Conservation (phyloP, 2,888 invertebrate species). For the Caenorhabditis sp. region DNA sequence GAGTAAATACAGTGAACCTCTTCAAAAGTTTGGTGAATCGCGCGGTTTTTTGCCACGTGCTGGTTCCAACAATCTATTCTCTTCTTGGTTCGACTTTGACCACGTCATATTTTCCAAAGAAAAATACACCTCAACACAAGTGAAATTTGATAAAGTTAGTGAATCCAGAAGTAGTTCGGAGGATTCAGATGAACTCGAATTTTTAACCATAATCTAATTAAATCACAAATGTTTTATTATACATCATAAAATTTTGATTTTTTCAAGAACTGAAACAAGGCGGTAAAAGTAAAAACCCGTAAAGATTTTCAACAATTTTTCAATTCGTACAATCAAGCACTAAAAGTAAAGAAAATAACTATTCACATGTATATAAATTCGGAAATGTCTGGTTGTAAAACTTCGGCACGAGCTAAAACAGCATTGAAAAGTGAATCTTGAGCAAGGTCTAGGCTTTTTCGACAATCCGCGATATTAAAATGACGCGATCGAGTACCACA, state of each 20-base stretch:
- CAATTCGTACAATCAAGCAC: too few relatives aligned
- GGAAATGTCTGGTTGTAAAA: constrained; percentile 56
- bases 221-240: neutral
- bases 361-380: constrained; percentile 57
- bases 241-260: neutral
- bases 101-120: constrained; percentile 30
- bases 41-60: constrained; percentile 26
- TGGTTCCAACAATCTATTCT: constrained; percentile 29
- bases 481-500: constrained; percentile 39
- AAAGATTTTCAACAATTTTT: too few relatives aligned
- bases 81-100: constrained; percentile 36
- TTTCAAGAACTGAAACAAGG: neutral
- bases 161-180: neutral
- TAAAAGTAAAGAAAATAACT: neutral
- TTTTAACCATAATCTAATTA: neutral
- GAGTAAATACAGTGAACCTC: constrained; percentile 15
- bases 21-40: constrained; percentile 30
- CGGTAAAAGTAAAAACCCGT: neutral
- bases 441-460: constrained; percentile 50
- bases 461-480: constrained; percentile 48
- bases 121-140: constrained; percentile 13
- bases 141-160: neutral
- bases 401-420: constrained; percentile 63
- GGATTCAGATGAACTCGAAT: neutral
- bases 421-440: constrained; percentile 57